phyloP scores from a whole-genome alignment of 2,888 invertebrate genomes.

The Drosophila birchii region DNA sequence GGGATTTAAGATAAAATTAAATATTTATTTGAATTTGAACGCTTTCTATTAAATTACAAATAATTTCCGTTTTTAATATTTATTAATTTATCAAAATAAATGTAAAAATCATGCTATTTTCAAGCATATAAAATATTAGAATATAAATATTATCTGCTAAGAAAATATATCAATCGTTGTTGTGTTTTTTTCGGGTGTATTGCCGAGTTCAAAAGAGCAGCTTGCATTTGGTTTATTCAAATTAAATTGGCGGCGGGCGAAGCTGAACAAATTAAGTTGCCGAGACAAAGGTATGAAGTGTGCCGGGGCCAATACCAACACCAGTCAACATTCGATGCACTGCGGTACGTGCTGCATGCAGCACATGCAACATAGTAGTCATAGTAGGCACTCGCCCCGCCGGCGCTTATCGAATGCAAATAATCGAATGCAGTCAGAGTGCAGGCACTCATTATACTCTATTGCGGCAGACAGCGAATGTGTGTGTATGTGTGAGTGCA shows the following conservation, averaged over 20 bases:
- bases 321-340: slow-evolving; percentile 5
- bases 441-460: slow-evolving; percentile 59
- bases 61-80: not conserved
- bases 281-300: slow-evolving; percentile 48
- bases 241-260: slow-evolving; percentile 63
- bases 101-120: not conserved
- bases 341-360: slow-evolving; percentile 30
- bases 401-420: slow-evolving; percentile 78
- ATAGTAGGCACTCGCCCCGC: slow-evolving; percentile 19
- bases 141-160: not conserved
- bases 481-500: slow-evolving; percentile 36
- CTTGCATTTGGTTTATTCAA: slow-evolving; percentile 66
- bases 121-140: not conserved
- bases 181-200: not conserved
- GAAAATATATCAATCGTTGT: not conserved
- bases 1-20: not conserved
- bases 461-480: slow-evolving; percentile 18
- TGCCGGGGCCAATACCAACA: slow-evolving; percentile 22
- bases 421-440: slow-evolving; percentile 56
- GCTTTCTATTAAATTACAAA: too few species aligned
- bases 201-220: slow-evolving; percentile 65
- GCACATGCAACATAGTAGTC: slow-evolving; percentile 53
- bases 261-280: slow-evolving; percentile 75
- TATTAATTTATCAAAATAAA: not conserved
- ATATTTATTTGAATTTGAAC: too few species aligned